These are phyloP conservation scores for Forficula auricularia DNA, from an alignment of 1,140 invertebrate genomes.

Conservation along the genomic window DNA sequence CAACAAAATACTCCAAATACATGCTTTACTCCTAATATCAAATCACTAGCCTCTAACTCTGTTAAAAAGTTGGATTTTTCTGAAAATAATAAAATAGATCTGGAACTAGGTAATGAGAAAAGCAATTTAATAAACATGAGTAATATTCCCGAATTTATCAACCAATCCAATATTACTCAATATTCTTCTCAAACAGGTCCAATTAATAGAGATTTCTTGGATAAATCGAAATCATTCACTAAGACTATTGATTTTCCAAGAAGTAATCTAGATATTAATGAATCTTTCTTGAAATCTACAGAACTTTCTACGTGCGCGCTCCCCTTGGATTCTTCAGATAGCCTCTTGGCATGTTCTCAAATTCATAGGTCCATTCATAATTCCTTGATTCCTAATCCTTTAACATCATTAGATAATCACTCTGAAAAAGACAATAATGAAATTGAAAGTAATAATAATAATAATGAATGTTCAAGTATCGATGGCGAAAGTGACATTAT, in stretches of 20 bases:
- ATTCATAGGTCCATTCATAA: not conserved
- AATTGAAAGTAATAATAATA: conserved; percentile 1
- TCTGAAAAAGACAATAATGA: not conserved
- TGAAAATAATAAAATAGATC: not conserved
- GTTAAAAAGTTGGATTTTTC: not conserved
- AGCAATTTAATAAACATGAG: too few species aligned
- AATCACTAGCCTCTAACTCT: not conserved
- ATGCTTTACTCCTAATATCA: not conserved
- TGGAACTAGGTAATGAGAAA: too few species aligned
- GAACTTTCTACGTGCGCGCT: too few species aligned
- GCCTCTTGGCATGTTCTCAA: not conserved
- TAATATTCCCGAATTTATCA: too few species aligned
- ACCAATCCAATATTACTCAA: too few species aligned
- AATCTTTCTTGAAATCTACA: too few species aligned
- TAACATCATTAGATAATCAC: not conserved
- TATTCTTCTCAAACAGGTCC: too few species aligned
- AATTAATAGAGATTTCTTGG: too few species aligned
- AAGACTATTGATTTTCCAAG: too few species aligned
- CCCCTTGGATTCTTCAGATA: not conserved
- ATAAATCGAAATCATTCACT: too few species aligned
- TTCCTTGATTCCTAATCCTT: not conserved
- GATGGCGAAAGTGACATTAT: conserved; percentile 10
- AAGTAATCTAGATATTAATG: too few species aligned
- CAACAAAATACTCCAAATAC: conserved; percentile 4
- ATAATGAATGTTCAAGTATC: conserved; percentile 4